These are phyloP conservation scores for Trematocara stigmaticum DNA, from an alignment of 2,113 vertebrate genomes.

Conservation along the genomic window DNA sequence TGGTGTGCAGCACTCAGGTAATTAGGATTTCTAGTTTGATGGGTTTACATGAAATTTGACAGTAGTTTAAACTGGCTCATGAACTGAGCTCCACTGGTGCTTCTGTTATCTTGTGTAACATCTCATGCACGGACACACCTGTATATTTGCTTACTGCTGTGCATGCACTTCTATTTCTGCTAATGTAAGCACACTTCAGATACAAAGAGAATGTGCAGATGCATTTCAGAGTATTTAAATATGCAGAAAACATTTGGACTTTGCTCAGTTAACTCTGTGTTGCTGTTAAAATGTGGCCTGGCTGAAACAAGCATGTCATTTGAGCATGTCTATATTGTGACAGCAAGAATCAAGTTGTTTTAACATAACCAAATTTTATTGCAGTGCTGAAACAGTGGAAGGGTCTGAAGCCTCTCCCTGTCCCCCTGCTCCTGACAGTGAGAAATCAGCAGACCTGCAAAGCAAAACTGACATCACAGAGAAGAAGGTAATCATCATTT, in stretches of 20 bases:
- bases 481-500: constrained; percentile 76
- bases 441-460: not conserved
- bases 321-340: not conserved
- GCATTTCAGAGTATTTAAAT: not conserved
- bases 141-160: constrained; percentile 25
- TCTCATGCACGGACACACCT: constrained; percentile 19
- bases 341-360: not conserved
- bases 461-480: constrained; percentile 60
- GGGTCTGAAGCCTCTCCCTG: not conserved
- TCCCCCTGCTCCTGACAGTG: not conserved
- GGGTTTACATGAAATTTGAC: constrained; percentile 11
- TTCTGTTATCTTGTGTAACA: constrained; percentile 16
- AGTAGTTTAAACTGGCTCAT: not conserved
- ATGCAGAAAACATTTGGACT: not conserved
- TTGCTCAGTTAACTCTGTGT: not conserved
- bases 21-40: not conserved
- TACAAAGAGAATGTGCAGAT: not conserved
- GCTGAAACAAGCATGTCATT: not conserved
- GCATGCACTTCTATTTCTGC: constrained; percentile 7
- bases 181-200: constrained; percentile 1
- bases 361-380: not conserved
- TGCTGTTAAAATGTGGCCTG: not conserved
- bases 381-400: constrained; percentile 38
- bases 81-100: not conserved
- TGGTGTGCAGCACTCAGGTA: not conserved